A percentile compares a stretch with the other conserved stretches of the same genome.
Conservation (phyloP, 2,113 vertebrate genomes). For the Garra rufa region DNA sequence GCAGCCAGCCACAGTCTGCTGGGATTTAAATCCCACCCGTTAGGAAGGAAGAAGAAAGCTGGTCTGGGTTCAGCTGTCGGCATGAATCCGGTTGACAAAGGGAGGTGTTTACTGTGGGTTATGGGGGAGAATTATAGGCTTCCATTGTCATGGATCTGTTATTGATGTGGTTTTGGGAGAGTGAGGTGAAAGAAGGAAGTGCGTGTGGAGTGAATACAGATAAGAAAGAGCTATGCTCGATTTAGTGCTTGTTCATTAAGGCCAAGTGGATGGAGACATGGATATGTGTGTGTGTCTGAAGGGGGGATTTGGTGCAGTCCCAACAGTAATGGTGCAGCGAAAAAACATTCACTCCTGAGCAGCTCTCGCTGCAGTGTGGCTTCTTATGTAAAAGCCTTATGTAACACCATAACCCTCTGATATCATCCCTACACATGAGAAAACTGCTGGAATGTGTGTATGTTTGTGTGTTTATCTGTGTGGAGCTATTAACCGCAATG, state of each 20-base stretch:
- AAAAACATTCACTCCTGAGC: constrained; percentile 46
- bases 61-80: neutral
- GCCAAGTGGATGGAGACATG: constrained; percentile 32
- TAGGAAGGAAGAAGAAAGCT: constrained; percentile 11
- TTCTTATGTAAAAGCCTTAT: constrained; percentile 77
- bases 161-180: constrained; percentile 32
- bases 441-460: constrained; percentile 45
- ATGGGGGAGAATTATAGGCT: constrained; percentile 24
- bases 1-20: constrained; percentile 17
- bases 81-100: constrained; percentile 9
- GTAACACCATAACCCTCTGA: constrained; percentile 72
- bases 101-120: constrained; percentile 31
- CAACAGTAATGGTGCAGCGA: constrained; percentile 71
- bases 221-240: constrained; percentile 38
- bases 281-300: constrained; percentile 38
- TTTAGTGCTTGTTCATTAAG: constrained; percentile 53
- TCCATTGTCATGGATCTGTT: constrained; percentile 29
- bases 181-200: neutral
- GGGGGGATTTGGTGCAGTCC: constrained; percentile 75
- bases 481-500: neutral
- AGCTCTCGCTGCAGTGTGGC: constrained; percentile 54
- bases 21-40: constrained; percentile 26
- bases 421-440: constrained; percentile 56
- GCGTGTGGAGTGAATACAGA: constrained; percentile 53
- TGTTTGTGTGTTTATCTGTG: constrained; percentile 45